These are phyloP conservation scores for Bombus confusus DNA, from an alignment of 1,140 invertebrate species.

Conservation along the genomic window DNA sequence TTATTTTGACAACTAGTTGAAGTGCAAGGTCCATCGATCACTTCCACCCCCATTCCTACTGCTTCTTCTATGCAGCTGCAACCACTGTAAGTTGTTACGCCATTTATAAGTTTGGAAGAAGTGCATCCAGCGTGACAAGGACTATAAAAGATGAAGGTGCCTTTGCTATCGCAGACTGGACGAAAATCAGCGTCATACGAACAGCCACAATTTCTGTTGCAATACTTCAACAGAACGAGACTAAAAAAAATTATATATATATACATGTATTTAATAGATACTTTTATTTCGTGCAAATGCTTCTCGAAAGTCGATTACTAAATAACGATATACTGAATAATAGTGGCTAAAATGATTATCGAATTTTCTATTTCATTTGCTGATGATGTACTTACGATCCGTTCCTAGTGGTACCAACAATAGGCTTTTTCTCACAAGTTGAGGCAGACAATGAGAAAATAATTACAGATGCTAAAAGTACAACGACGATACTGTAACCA, in stretches of 20 bases:
- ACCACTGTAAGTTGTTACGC: conserved; percentile 80
- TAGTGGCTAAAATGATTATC: neutral
- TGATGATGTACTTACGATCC: conserved; percentile 68
- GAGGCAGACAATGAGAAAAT: conserved; percentile 85
- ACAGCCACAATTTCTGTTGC: conserved; percentile 86
- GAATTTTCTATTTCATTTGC: neutral
- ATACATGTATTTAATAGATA: neutral
- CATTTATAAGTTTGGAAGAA: conserved; percentile 72
- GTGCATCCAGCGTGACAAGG: conserved; percentile 89
- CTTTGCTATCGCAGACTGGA: conserved; percentile 86
- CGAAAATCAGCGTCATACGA: conserved; percentile 84
- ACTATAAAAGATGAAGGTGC: conserved; percentile 85
- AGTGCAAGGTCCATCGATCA: conserved; percentile 84
- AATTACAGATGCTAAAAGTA: conserved; percentile 80
- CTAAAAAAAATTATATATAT: conserved; percentile 54
- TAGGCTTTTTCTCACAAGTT: conserved; percentile 82
- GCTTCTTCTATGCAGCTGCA: conserved; percentile 82
- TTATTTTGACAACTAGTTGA: conserved; percentile 80
- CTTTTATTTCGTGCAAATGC: no score
- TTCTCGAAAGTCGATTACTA: no score
- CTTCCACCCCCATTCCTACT: conserved; percentile 66
- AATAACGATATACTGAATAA: no score
- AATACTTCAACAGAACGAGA: conserved; percentile 78
- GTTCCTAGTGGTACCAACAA: conserved; percentile 75
- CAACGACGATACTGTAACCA: conserved; percentile 84